Evolutionary conservation across 2,113 vertebrate species (phyloP).

Genomic region (Paraplagusia blochii): DNA sequence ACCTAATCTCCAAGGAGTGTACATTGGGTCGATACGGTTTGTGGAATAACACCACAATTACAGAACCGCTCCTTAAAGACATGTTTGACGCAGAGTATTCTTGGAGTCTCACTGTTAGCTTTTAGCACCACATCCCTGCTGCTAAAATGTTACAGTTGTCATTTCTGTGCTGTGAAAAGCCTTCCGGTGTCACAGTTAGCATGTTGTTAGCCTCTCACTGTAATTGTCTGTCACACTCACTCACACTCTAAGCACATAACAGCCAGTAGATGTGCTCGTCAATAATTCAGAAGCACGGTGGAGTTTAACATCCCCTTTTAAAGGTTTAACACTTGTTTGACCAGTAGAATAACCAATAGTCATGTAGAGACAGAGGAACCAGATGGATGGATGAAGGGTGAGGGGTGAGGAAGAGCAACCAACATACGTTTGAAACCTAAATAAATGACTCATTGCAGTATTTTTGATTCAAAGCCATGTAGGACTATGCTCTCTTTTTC

Average conservation of each 20-base stretch:
- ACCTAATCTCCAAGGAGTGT: conserved; percentile 3
- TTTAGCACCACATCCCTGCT: conserved; percentile 73
- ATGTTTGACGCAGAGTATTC: conserved; percentile 32
- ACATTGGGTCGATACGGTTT: conserved; percentile 49
- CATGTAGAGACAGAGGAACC: conserved; percentile 46
- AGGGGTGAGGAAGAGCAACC: conserved; percentile 46
- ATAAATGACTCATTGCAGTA: no score
- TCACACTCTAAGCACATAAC: conserved; percentile 19
- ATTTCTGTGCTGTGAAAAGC: conserved; percentile 73
- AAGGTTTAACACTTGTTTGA: conserved; percentile 76
- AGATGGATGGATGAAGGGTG: background rate
- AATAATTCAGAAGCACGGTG: conserved; percentile 68
- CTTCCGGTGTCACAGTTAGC: conserved; percentile 54
- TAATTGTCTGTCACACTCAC: conserved; percentile 54
- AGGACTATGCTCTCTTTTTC: no score
- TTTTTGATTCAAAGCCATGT: no score
- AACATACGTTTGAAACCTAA: background rate
- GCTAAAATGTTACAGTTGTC: conserved; percentile 70
- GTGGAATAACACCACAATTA: conserved; percentile 66
- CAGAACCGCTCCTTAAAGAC: conserved; percentile 65
- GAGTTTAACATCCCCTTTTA: conserved; percentile 73
- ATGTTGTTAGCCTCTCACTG: conserved; percentile 43
- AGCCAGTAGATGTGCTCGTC: conserved; percentile 59
- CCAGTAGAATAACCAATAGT: conserved; percentile 58
- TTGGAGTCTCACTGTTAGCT: conserved; percentile 60